Conservation (phyloP, 2,888 invertebrate species). For the Bugulina stolonifera region DNA sequence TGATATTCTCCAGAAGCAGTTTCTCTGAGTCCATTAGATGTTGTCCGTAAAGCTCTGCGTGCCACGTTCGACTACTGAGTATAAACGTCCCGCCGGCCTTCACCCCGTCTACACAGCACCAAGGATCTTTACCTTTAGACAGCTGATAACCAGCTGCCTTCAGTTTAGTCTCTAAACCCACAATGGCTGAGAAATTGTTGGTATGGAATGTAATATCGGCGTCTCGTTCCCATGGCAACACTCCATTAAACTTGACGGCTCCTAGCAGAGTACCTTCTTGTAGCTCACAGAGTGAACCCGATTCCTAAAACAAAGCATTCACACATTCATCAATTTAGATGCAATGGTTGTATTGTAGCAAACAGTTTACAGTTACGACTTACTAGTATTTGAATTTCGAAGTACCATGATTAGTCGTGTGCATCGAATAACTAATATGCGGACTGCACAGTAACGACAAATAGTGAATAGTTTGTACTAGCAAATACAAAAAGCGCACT, state of each 20-base stretch:
- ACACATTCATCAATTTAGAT: too few species aligned
- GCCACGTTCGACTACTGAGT: conserved; percentile 34
- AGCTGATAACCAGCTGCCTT: conserved; percentile 30
- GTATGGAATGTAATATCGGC: conserved; percentile 38
- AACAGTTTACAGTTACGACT: too few species aligned
- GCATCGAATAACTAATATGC: too few species aligned
- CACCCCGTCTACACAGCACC: conserved; percentile 33
- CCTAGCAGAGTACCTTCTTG: conserved; percentile 44
- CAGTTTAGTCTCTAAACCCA: conserved; percentile 30
- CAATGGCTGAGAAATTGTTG: conserved; percentile 34
- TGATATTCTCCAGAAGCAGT: conserved; percentile 31
- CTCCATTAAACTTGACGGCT: conserved; percentile 45
- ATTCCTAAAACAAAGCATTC: conserved; percentile 32
- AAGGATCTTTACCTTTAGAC: conserved; percentile 9
- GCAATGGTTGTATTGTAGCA: too few species aligned
- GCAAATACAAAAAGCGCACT: too few species aligned
- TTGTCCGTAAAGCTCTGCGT: conserved; percentile 41
- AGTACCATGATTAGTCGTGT: too few species aligned
- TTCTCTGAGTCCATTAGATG: conserved; percentile 36
- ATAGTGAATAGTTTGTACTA: too few species aligned
- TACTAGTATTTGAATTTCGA: too few species aligned
- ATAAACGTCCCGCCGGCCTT: conserved; percentile 35
- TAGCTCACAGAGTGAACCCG: conserved; percentile 38
- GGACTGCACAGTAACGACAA: too few species aligned
- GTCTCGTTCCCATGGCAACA: conserved; percentile 48